Evolutionary conservation across 2,113 vertebrate genomes (phyloP), one percentile per base, ranked within the genome.

Genomic region (Leucosticte australis): DNA sequence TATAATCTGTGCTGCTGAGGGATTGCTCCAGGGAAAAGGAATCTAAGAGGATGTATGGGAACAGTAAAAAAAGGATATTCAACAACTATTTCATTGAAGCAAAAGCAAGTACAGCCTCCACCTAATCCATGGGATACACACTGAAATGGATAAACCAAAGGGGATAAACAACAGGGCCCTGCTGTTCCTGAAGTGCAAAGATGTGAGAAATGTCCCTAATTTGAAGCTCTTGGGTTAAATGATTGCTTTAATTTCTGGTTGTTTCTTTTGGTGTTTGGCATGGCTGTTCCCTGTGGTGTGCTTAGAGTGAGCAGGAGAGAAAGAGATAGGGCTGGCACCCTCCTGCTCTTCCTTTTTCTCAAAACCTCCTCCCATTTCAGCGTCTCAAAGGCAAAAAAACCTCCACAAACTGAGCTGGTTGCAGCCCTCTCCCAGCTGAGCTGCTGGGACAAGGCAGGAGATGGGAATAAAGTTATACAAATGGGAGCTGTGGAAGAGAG

Each of bases 201-300:
- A 50, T 30, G 31, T 4, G 1, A 67, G 68, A 39, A 75, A 71
- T 9, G 35, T 35, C 44, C 44, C 49, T 67, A 50, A 68, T 52
- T 68, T 68, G 27, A 71, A 74, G 42, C 42, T 56, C 23, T 76
- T 62, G 23, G 9, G 18, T 68, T 87, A 85, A 87, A 82, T 39
- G 28, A 96, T 57, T 39, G 17, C 56, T 92, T 92, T 94, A 53
- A 93, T 93, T 93, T 74, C 78, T 78, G 31, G 42, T 39, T 77
- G 77, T 33, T 73, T 50, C 30, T 82, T 46, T 11, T 15, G 42
- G 47, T 55, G 4, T 27, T 87, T 87, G 35, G 65, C 20, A 33
- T 6, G 28, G 37, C 23, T 21, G 56, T 42, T 78, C 11, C 16
- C 37, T 4, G 19, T 7, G 46, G 19, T 35, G 55, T 9, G 26